Base-by-base conservation (phyloP, 1,140 invertebrate genomes). In the Battus philenor region DNA sequence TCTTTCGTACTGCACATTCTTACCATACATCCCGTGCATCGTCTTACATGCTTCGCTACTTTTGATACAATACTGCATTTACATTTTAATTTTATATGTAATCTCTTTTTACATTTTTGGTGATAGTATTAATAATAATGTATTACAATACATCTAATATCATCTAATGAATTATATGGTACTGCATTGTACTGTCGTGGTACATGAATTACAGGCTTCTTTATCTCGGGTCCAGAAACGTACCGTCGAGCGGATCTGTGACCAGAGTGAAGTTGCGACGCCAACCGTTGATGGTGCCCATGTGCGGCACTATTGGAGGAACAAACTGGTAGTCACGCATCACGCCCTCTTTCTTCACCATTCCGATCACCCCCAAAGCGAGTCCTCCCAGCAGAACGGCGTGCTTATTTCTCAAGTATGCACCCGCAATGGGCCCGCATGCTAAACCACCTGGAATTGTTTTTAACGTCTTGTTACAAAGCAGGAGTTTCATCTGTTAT, bases 401-500 rank as follows among this genome's bases (percentile, higher is more conserved):
- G 44, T 75, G 71, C 8, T 49, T 48, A 0, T 57, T 62, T 1
- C 71, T 49, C 2, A 75, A n/a, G 30, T 75, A 75, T 4, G 33
- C 15, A 0, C 56, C 69, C 1, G 61, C 10, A 4, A 78, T 66
- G 0, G 74, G 74, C 1, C 69, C 71, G 34, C 74, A 81, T 0
- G 77, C 70, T 3, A 72, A 15, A 1, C 77, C 77, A 38, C 74
- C 77, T 81, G 44, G n/a, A n/a, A n/a, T n/a, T n/a, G n/a, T n/a
- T n/a, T n/a, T n/a, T n/a, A n/a, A n/a, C n/a, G n/a, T n/a, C n/a
- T n/a, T n/a, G n/a, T n/a, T n/a, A n/a, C n/a, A n/a, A n/a, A n/a
- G n/a, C n/a, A n/a, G n/a, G n/a, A n/a, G n/a, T n/a, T n/a, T n/a
- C n/a, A n/a, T n/a, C n/a, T n/a, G n/a, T n/a, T n/a, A n/a, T n/a